Base-by-base conservation (phyloP, 1,140 invertebrate genomes). In the Meloidogyne exigua region DNA sequence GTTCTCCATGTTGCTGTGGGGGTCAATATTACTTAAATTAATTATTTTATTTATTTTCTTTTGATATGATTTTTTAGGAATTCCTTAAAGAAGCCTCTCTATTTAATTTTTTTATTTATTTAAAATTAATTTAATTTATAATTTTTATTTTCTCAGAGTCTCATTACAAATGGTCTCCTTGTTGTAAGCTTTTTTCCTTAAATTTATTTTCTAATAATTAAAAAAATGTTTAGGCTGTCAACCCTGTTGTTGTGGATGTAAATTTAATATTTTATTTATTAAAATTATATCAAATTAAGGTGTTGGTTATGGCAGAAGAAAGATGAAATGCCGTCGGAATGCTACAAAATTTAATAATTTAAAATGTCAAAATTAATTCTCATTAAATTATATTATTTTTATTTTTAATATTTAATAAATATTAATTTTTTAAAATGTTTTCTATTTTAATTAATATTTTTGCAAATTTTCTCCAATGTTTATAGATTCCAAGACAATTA, bases 211-310 rank as follows among this genome's bases (percentile, higher is more conserved):
- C 7, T 57, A n/a, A 57, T 32, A n/a, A 15, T 18, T 44, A 2
- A n/a, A 57, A 57, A 57, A n/a, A n/a, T 9, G n/a, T 57, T 57
- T 9, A 57, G 49, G 49, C 7, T 44, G 68, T 18, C 44, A 70
- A n/a, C 68, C 68, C 7, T 70, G 68, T 18, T 70, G 68, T 28
- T 70, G 68, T 18, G 44, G 68, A 18, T 70, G 68, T 70, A 70
- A 70, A 62, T 21, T 11, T 36, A 23, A 7, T 68, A 1, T 26
- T 25, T 68, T 68, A 42, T 5, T 42, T 42, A 12, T 2, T 44
- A 44, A 44, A 15, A n/a, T n/a, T 57, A n/a, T 15, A n/a, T 57
- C 21, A 57, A 57, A 57, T n/a, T 57, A 57, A 57, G 49, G 49
- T 57, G 49, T 57, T 67, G 25, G 65, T 13, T 36, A 28, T 67